Evolutionary conservation across 30 jellyfish, hydroid and myxozoan species (phyloP), one percentile per base, ranked within the genome.

Genomic region (Aurelia sp.): DNA sequence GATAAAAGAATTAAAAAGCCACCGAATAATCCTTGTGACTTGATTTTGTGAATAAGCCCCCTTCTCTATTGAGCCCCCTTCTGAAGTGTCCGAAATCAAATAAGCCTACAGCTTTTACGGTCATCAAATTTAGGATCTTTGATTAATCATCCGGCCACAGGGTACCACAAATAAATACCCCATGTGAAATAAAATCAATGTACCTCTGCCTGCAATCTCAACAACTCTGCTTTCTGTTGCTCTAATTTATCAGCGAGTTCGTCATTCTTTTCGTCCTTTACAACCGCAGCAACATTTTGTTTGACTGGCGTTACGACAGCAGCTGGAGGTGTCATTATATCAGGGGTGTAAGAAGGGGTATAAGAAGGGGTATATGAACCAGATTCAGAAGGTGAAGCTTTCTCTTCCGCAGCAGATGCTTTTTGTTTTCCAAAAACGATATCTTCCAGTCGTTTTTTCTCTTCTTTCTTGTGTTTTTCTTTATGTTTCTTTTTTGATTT

Each of bases 181-280:
- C 13, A 10, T 44, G 13, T 44, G 55, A 44, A 44, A 4, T 0
- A 12, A 44, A 44, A 44, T 8, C 9, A 8, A 44, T 16, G 9
- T 70, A 88, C 97, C 88, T 78, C 90, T 47, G 88, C 90, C 55
- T 91, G 83, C 48, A 91, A 55, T 35, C 84, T 88, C 47, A 65
- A 18, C 48, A 91, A 62, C 70, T 91, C 94, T 44, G 84, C 91
- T 47, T 83, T 77, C 70, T 91, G 97, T 80, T 83, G 63, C 69
- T 72, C 89, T 74, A 91, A 63, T 76, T 77, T 83, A 70, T 78
- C 82, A 58, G 76, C 83, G 24, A 83, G 89, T 55, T 75, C 87
- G 64, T 22, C 12, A 53, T 70, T 58, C 31, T 62, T 89, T 8
- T 83, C 97, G 22, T 61, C 67, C 47, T 62, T 48, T 1, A 72